Evolutionary conservation across 2,797 vertebrate genomes (phyloP), one percentile per base, ranked within the genome.

Genomic region (Sebastolobus alascanus): DNA sequence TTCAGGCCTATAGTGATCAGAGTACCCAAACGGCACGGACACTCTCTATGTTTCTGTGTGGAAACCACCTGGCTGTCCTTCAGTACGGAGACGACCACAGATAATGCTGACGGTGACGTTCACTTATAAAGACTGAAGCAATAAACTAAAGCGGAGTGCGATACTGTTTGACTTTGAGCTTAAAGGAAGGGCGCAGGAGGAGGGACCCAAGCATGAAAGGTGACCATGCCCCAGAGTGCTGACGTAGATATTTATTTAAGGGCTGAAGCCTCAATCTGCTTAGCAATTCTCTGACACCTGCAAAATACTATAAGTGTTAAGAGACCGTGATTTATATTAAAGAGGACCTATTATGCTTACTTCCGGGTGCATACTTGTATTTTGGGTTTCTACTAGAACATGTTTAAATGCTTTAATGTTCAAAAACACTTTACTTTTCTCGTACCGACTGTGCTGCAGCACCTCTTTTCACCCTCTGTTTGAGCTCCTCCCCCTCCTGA

Each of bases 61-160:
- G 52, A 60, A 59, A 67, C 7, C 35, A 50, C 35, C 67, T 77
- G 84, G 72, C 65, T 38, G 82, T 68, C 88, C 86, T 87, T 87
- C 73, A 85, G n/a, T 7, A 11, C 67, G 12, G 46, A 77, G 52
- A 50, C 27, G 69, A 79, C 65, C 63, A 68, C 80, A 73, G 66
- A 86, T 80, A 80, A 60, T 84, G 85, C 90, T 89, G 90, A 92
- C 79, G 2, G 38, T 4, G 61, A 73, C 61, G 37, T 88, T 88
- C 35, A 27, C 14, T 68, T 59, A 64, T 13, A 54, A 73, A 83
- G 61, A 61, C 46, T 8, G 10, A 74, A 43, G 73, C 58, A 10
- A 65, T 65, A 54, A 76, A 80, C 70, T 65, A 22, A 77, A 77
- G 79, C 72, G 35, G 31, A 74, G 81, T 20, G 64, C 50, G 58